Evolutionary conservation across 2,888 invertebrate species (phyloP).

Genomic region (Galerucella nymphaeae): DNA sequence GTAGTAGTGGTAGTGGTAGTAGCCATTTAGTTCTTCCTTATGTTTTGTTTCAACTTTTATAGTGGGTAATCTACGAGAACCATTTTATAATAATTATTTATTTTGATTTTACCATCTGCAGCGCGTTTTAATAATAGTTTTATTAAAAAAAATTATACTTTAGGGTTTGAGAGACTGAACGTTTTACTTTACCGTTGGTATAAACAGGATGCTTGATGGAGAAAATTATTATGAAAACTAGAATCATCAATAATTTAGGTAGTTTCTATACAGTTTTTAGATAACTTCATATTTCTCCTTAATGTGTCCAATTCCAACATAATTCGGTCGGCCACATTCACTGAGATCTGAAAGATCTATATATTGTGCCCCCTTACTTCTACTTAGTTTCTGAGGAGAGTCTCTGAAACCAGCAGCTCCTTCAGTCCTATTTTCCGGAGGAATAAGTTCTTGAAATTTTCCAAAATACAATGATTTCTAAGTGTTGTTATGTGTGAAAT

Average conservation of each 20-base stretch:
- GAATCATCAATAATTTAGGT: background rate
- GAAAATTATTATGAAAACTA: slow-evolving; percentile 15
- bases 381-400: too few relatives aligned
- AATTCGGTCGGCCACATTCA: too few relatives aligned
- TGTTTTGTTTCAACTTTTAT: slow-evolving; percentile 32
- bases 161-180: slow-evolving; percentile 18
- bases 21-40: slow-evolving; percentile 32
- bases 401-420: too few relatives aligned
- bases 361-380: too few relatives aligned
- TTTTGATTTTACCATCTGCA: slow-evolving; percentile 34
- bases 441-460: too few relatives aligned
- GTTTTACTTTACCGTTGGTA: slow-evolving; percentile 15
- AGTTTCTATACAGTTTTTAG: too few relatives aligned
- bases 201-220: slow-evolving; percentile 10
- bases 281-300: too few relatives aligned
- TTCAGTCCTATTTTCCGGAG: too few relatives aligned
- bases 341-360: too few relatives aligned
- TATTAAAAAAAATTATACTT: slow-evolving; percentile 13
- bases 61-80: slow-evolving; percentile 27
- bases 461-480: too few relatives aligned
- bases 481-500: too few relatives aligned
- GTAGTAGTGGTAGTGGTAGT: slow-evolving; percentile 20
- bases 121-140: slow-evolving; percentile 26
- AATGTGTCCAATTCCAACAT: too few relatives aligned
- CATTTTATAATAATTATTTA: slow-evolving; percentile 36